These are phyloP conservation scores for Acromyrmex heyeri DNA, from an alignment of 1,140 invertebrate genomes.

Conservation along the genomic window DNA sequence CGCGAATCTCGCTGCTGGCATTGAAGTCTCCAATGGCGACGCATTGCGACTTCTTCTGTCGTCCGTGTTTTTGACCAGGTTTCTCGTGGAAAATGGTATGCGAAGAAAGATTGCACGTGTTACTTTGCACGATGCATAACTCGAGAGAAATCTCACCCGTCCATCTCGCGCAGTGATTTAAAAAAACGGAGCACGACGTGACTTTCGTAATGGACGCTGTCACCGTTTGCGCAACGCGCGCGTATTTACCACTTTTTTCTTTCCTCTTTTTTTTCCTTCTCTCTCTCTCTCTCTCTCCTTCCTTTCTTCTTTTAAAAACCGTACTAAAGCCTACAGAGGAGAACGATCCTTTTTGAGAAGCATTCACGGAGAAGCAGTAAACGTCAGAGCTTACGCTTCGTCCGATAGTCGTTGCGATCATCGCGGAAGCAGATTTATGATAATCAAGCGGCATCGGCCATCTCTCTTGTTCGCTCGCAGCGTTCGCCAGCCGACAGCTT, in stretches of 20 bases:
- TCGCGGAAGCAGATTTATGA: conserved; percentile 71
- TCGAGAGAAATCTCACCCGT: conserved; percentile 1
- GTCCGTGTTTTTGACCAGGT: conserved; percentile 15
- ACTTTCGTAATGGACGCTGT: conserved; percentile 34
- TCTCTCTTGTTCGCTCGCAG: conserved; percentile 12
- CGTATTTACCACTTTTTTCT: background rate
- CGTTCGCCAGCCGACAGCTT: conserved; percentile 55
- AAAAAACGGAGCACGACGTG: conserved; percentile 34
- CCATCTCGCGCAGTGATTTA: conserved; percentile 6
- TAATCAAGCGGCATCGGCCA: conserved; percentile 71
- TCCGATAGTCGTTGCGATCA: conserved; percentile 37
- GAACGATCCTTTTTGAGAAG: conserved; percentile 34
- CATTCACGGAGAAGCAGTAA: conserved; percentile 63
- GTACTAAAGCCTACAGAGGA: background rate
- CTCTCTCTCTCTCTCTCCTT: background rate
- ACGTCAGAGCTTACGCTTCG: conserved; percentile 58
- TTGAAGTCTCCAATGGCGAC: conserved; percentile 78
- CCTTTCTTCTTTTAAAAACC: background rate
- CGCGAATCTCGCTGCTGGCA: conserved; percentile 72
- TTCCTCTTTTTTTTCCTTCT: background rate
- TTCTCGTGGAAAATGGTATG: conserved; percentile 35
- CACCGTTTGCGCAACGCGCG: conserved; percentile 36
- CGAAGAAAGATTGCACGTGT: conserved; percentile 3
- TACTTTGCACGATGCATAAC: background rate
- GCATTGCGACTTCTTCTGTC: conserved; percentile 17